Evolutionary conservation across 2,888 invertebrate species (phyloP), one percentile per base, ranked within the genome.

Genomic region (Siphonodentalium dalli): DNA sequence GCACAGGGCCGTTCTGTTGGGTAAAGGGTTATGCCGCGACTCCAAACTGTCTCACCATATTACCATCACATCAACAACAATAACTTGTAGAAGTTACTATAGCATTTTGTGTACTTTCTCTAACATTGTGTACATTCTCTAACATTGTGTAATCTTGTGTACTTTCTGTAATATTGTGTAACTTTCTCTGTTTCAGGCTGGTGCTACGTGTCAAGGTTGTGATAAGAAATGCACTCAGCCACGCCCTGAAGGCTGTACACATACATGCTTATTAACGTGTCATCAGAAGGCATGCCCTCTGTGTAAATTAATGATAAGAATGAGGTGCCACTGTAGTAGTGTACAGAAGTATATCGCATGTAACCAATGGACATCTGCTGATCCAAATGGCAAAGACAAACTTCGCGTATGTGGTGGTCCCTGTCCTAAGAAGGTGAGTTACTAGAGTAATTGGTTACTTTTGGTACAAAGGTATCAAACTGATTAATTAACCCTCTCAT

Each of bases 271-370:
- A 2, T 84, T 85, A 29, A 73, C 79, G 2, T 85, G 85, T 60
- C 85, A 85, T 80, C 87, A 88, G 1, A 88, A 88, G 11, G 63
- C 68, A 0, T 96, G 95, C 74, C 87, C 87, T 0, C 87, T 89
- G 0, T 96, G 96, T 78, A 86, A 54, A 13, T 72, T 72, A 62
- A 74, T 73, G 74, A 61, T 77, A 21, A 65, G 72, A 6, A 79
- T 77, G 74, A 84, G 87, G 29, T 96, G 96, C 68, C 91, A 94
- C 77, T 96, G 96, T 75, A 88, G 88, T 0, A 84, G 92, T 5
- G 88, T 88, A 47, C 88, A 89, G 61, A 83, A 90, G 3, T 89
- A 90, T 69, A 85, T 91, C 47, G 85, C 87, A 27, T 96, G 96
- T 75, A 52, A 67, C 29, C 88, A 90, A 66, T 87, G 89, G 78